Percentiles rank a stretch among this genome's conserved stretches.
Evolutionary conservation across 2,797 vertebrate species (phyloP).

Genomic region (Darevskia mixta): DNA sequence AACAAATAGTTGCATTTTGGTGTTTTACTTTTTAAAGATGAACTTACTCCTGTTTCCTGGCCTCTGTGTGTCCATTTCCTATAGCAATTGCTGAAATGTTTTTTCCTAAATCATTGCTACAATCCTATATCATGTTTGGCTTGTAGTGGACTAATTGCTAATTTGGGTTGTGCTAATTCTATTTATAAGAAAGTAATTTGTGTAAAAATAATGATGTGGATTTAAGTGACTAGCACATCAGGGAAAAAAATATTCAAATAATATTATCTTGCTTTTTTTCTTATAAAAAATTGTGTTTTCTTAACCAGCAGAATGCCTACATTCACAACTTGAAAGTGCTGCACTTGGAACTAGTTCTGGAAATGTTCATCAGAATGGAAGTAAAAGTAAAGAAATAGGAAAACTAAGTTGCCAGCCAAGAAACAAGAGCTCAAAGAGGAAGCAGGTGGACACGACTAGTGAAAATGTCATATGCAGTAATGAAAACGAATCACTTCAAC

Average conservation of each 20-base stretch:
- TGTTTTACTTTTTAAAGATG: neutral
- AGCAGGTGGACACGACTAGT: slow-evolving; percentile 82
- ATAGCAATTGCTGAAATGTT: neutral
- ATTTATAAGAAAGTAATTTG: slow-evolving; percentile 20
- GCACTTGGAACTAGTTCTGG: slow-evolving; percentile 78
- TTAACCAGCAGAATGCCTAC: slow-evolving; percentile 74
- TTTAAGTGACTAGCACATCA: slow-evolving; percentile 1
- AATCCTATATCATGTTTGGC: neutral
- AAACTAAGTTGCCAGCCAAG: slow-evolving; percentile 74
- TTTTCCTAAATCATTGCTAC: slow-evolving; percentile 6
- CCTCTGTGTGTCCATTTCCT: slow-evolving; percentile 8
- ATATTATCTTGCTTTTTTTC: slow-evolving; percentile 60
- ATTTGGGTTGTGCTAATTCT: neutral
- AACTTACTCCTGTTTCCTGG: slow-evolving; percentile 3
- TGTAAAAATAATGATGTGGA: neutral
- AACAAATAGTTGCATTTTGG: neutral
- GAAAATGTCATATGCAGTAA: slow-evolving; percentile 72
- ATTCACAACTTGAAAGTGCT: slow-evolving; percentile 71
- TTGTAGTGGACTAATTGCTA: neutral
- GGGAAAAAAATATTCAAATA: slow-evolving; percentile 26
- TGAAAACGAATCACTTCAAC: slow-evolving; percentile 83
- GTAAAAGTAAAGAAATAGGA: slow-evolving; percentile 69
- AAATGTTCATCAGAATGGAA: slow-evolving; percentile 80
- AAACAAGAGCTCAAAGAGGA: slow-evolving; percentile 84
- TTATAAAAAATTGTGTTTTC: slow-evolving; percentile 68